These are phyloP conservation scores for Muschampia plurimacula DNA, from an alignment of 2,888 invertebrate genomes.

Conservation along the genomic window DNA sequence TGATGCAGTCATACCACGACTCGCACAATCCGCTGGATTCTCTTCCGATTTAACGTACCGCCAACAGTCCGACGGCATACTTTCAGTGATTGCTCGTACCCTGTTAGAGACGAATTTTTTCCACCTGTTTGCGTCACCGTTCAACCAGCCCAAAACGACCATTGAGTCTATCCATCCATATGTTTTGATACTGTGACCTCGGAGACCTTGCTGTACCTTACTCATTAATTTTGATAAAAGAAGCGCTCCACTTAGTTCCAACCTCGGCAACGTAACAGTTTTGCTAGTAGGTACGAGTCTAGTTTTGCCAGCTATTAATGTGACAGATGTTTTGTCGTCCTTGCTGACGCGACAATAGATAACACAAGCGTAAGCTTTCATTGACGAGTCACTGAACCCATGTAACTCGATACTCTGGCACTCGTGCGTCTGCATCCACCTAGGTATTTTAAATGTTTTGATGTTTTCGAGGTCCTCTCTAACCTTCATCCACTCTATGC, in stretches of 20 bases:
- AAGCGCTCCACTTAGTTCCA: too few species aligned
- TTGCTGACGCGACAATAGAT: conserved; percentile 25
- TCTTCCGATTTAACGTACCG: conserved; percentile 15
- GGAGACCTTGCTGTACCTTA: too few species aligned
- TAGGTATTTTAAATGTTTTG: not conserved
- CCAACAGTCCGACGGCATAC: conserved; percentile 8
- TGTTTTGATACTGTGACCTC: too few species aligned
- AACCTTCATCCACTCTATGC: not conserved
- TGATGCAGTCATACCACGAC: conserved; percentile 13
- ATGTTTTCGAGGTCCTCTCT: not conserved
- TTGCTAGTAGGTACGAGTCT: too few species aligned
- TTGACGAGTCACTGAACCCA: conserved; percentile 21
- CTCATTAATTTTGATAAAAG: too few species aligned
- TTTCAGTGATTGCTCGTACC: not conserved
- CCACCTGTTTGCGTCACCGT: not conserved
- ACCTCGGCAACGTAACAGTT: too few species aligned
- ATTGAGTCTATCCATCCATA: not conserved
- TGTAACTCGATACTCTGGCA: conserved; percentile 14
- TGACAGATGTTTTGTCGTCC: not conserved
- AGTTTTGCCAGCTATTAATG: too few species aligned
- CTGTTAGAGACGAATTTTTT: not conserved
- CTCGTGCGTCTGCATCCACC: conserved; percentile 15
- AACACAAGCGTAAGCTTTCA: conserved; percentile 25
- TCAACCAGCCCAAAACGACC: not conserved
- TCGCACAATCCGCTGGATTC: conserved; percentile 21